Percentiles rank a stretch among this genome's conserved stretches.
These are phyloP conservation scores for Chlorops oryzae DNA, from an alignment of 1,140 invertebrate species.

Conservation along the genomic window DNA sequence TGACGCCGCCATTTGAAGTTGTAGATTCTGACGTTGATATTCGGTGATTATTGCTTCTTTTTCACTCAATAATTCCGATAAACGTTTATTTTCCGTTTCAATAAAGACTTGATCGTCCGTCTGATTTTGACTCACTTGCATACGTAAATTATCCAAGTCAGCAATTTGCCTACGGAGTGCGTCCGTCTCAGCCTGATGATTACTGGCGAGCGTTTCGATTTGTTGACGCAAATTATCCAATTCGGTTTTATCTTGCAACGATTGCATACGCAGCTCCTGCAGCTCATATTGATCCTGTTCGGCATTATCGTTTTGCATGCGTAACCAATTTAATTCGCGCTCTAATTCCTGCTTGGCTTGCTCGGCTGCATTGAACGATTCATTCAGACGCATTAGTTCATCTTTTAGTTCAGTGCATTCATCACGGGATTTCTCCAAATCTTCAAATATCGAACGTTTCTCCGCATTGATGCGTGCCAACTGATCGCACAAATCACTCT, in stretches of 20 bases:
- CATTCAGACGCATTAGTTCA: slow-evolving; percentile 49
- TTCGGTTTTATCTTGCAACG: slow-evolving; percentile 42
- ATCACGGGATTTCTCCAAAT: slow-evolving; percentile 50
- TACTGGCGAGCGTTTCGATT: slow-evolving; percentile 33
- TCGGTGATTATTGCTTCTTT: slow-evolving; percentile 38
- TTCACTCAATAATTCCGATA: slow-evolving; percentile 34
- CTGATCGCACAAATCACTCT: slow-evolving; percentile 57
- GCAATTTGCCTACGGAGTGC: slow-evolving; percentile 36
- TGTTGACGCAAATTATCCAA: slow-evolving; percentile 40
- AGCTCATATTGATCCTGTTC: slow-evolving; percentile 39
- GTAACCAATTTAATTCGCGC: slow-evolving; percentile 33
- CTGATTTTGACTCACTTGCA: slow-evolving; percentile 39
- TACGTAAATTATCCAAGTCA: slow-evolving; percentile 33
- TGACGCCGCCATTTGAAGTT: slow-evolving; percentile 22
- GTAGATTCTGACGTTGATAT: slow-evolving; percentile 28
- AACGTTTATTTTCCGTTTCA: slow-evolving; percentile 43
- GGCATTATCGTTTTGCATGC: slow-evolving; percentile 40
- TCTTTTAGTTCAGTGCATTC: slow-evolving; percentile 51
- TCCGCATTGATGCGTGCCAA: slow-evolving; percentile 54
- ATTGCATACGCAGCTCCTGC: slow-evolving; percentile 44
- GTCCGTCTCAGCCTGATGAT: slow-evolving; percentile 38
- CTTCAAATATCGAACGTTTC: slow-evolving; percentile 49
- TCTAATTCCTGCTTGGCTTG: slow-evolving; percentile 27
- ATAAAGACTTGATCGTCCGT: slow-evolving; percentile 44
- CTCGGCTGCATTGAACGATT: slow-evolving; percentile 40